A percentile compares a stretch with the other conserved stretches of the same genome.
Conservation (phyloP, 2,888 invertebrate species). For the Habroteleia sp. region DNA sequence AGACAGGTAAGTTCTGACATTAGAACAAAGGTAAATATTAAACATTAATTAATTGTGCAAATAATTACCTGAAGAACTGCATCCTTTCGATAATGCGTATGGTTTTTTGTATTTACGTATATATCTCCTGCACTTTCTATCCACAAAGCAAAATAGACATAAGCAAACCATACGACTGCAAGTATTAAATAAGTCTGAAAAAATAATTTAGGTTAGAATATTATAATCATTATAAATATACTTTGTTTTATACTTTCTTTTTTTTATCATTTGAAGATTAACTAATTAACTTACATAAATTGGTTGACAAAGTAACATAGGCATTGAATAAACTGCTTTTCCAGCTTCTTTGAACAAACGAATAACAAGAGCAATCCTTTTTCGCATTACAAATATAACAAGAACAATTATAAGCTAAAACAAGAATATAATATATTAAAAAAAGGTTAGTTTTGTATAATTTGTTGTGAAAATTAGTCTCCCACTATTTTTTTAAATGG, state of each 20-base stretch:
- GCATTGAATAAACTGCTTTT: slow-evolving; percentile 85
- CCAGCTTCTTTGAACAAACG: slow-evolving; percentile 86
- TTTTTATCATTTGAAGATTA: too few species aligned
- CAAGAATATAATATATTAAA: slow-evolving; percentile 1
- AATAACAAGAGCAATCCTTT: slow-evolving; percentile 84
- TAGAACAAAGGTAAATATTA: not conserved
- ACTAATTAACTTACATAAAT: slow-evolving; percentile 84
- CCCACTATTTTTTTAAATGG: too few species aligned
- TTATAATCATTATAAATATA: not conserved
- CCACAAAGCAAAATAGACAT: slow-evolving; percentile 84
- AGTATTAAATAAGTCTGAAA: slow-evolving; percentile 83
- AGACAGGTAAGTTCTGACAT: too few species aligned
- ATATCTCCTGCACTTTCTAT: slow-evolving; percentile 84
- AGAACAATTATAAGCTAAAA: slow-evolving; percentile 81
- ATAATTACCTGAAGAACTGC: slow-evolving; percentile 69
- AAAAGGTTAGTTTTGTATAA: too few species aligned
- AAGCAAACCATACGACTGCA: slow-evolving; percentile 82
- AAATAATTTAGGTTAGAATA: not conserved
- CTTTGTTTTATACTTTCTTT: too few species aligned
- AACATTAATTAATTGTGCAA: too few species aligned
- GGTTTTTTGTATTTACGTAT: slow-evolving; percentile 70
- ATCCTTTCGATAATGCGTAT: slow-evolving; percentile 71
- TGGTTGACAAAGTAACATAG: slow-evolving; percentile 84
- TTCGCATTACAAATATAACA: slow-evolving; percentile 84
- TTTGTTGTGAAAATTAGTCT: too few species aligned